phyloP scores from a whole-genome alignment of 2,888 invertebrate species.

The Arge pagana region DNA sequence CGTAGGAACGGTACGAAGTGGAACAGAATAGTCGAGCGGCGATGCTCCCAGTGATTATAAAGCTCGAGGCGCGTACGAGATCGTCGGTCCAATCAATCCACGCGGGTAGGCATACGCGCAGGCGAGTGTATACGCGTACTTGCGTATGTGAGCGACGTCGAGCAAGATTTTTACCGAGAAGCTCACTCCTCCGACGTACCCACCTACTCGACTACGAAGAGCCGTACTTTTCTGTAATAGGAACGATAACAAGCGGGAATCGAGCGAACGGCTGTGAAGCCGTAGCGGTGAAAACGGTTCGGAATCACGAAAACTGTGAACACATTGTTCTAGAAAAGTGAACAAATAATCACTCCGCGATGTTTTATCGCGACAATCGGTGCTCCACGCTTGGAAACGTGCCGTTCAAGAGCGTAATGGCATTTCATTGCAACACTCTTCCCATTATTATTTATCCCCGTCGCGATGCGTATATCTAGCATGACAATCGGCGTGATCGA shows the following conservation, averaged over 20 bases:
- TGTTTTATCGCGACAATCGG: too few relatives aligned
- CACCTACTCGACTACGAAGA: slow-evolving; percentile 2
- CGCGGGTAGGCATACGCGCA: too few relatives aligned
- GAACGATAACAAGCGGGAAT: slow-evolving; percentile 41
- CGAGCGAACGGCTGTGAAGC: slow-evolving; percentile 32
- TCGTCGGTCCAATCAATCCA: too few relatives aligned
- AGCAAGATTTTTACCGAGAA: slow-evolving; percentile 15
- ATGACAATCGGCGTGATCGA: too few relatives aligned
- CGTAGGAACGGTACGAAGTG: slow-evolving; percentile 8
- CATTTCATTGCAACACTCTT: too few relatives aligned
- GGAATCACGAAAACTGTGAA: too few relatives aligned
- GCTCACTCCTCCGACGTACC: too few relatives aligned
- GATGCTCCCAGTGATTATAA: slow-evolving; percentile 14
- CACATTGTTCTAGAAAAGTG: slow-evolving; percentile 47
- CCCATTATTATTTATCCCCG: too few relatives aligned
- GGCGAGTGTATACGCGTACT: slow-evolving; percentile 10
- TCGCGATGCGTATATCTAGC: too few relatives aligned
- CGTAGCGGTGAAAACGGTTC: slow-evolving; percentile 5
- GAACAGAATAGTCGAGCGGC: slow-evolving; percentile 12
- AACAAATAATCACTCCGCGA: slow-evolving; percentile 52
- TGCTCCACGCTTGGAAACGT: too few relatives aligned
- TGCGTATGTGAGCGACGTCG: slow-evolving; percentile 8
- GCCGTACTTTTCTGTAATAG: slow-evolving; percentile 49
- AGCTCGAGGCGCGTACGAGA: slow-evolving; percentile 8
- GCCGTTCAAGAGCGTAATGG: too few relatives aligned